These are phyloP conservation scores for Myotis brandtii DNA, from an alignment of 2,113 vertebrate genomes.

Conservation along the genomic window DNA sequence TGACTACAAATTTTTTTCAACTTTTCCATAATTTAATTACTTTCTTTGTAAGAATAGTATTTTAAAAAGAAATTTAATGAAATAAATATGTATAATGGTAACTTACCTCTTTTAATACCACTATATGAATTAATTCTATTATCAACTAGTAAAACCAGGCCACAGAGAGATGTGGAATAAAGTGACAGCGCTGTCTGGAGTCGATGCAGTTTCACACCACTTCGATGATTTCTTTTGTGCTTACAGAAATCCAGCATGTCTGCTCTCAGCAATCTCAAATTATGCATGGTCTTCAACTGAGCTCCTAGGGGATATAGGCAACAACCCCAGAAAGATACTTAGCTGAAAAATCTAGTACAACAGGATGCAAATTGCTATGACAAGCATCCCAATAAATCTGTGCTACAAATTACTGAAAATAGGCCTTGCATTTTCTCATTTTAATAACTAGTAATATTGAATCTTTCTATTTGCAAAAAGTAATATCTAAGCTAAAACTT, in stretches of 20 bases:
- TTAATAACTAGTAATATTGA: background rate
- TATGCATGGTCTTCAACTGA: constrained; percentile 99
- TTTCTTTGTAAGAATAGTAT: constrained; percentile 21
- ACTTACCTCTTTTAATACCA: constrained; percentile 96
- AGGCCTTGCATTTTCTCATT: background rate
- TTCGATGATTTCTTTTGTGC: constrained; percentile 92
- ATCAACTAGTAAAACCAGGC: constrained; percentile 95
- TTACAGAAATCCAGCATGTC: constrained; percentile 97
- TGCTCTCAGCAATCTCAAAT: constrained; percentile 94
- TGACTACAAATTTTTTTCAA: background rate
- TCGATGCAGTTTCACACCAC: constrained; percentile 94
- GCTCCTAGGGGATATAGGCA: constrained; percentile 88
- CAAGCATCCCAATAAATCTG: constrained; percentile 6
- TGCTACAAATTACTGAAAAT: background rate
- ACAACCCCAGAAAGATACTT: constrained; percentile 46
- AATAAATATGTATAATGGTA: rapidly evolving
- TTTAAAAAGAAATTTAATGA: background rate
- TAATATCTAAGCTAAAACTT: background rate
- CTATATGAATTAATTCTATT: constrained; percentile 98
- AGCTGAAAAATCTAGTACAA: constrained; percentile 17
- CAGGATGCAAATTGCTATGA: background rate
- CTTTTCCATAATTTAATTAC: background rate
- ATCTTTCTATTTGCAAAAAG: background rate
- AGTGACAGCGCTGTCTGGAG: constrained; percentile 96
- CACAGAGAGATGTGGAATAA: constrained; percentile 96